Percentiles rank a stretch among this genome's conserved stretches.
Conservation (phyloP, 1,140 invertebrate species). For the Hypothenemus hampei region DNA sequence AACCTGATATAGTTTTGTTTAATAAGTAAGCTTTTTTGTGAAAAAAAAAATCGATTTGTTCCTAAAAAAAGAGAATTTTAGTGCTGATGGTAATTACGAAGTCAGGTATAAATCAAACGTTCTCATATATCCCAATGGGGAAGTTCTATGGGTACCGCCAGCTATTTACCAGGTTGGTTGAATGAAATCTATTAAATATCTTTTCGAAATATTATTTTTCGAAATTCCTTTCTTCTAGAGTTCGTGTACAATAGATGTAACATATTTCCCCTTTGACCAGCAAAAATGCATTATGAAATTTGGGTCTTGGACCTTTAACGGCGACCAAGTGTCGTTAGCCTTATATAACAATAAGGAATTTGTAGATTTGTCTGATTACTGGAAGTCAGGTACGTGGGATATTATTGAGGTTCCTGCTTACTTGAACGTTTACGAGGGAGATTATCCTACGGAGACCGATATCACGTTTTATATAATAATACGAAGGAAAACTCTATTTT, state of each 20-base stretch:
- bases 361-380: slow-evolving; percentile 94
- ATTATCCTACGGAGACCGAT: slow-evolving; percentile 86
- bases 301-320: slow-evolving; percentile 98
- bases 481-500: slow-evolving; percentile 95
- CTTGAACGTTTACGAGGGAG: slow-evolving; percentile 79
- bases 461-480: slow-evolving; percentile 98
- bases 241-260: slow-evolving; percentile 98
- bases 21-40: slow-evolving; percentile 81
- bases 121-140: slow-evolving; percentile 86
- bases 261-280: slow-evolving; percentile 98
- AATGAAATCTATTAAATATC: background rate
- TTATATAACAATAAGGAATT: slow-evolving; percentile 93
- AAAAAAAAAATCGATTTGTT: background rate
- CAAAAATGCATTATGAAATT: slow-evolving; percentile 99
- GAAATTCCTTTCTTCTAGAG: slow-evolving; percentile 67
- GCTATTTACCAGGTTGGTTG: slow-evolving; percentile 83
- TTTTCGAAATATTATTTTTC: background rate
- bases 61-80: slow-evolving; percentile 48
- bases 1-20: slow-evolving; percentile 98
- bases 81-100: slow-evolving; percentile 94
- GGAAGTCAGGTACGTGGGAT: slow-evolving; percentile 99
- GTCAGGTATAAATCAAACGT: slow-evolving; percentile 97
- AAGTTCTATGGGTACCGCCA: slow-evolving; percentile 96
- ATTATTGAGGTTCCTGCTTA: slow-evolving; percentile 96
- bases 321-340: slow-evolving; percentile 91